Conservation (phyloP, 2,113 vertebrate genomes). For the Columba janthina region DNA sequence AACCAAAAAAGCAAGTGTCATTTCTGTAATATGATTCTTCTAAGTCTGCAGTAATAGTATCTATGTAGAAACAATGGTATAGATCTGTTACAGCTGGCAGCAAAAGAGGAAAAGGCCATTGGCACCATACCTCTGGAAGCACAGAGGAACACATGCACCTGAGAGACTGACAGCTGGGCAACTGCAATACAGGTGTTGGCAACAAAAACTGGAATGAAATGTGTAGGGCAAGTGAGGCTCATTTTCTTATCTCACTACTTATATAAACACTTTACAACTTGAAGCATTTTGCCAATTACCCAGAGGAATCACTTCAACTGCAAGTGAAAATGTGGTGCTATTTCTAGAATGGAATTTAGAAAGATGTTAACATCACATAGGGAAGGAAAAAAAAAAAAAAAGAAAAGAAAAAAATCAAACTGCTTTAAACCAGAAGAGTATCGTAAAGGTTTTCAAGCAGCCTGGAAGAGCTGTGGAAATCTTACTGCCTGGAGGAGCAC, state of each 20-base stretch:
- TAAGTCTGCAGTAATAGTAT: background rate
- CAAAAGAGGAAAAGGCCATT: background rate
- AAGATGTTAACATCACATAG: background rate
- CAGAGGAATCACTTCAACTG: background rate
- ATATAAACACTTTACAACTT: conserved; percentile 13
- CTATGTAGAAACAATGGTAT: background rate
- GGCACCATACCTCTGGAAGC: background rate
- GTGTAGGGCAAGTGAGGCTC: background rate
- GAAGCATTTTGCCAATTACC: conserved; percentile 28
- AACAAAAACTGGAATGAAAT: background rate
- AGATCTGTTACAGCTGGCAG: background rate
- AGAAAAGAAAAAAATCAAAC: background rate
- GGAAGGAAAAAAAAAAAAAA: accelerated
- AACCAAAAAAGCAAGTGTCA: background rate
- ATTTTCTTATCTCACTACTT: background rate
- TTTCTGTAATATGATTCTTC: background rate
- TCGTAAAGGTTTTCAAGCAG: background rate
- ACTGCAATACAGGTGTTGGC: background rate
- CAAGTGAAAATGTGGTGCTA: background rate
- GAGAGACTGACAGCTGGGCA: conserved; percentile 8
- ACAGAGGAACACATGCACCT: background rate
- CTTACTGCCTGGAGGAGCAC: background rate
- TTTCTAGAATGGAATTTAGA: conserved; percentile 16
- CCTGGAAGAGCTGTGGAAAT: background rate
- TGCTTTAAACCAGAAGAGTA: background rate